Conservation (phyloP, 2,113 vertebrate genomes). For the Capreolus pygargus region DNA sequence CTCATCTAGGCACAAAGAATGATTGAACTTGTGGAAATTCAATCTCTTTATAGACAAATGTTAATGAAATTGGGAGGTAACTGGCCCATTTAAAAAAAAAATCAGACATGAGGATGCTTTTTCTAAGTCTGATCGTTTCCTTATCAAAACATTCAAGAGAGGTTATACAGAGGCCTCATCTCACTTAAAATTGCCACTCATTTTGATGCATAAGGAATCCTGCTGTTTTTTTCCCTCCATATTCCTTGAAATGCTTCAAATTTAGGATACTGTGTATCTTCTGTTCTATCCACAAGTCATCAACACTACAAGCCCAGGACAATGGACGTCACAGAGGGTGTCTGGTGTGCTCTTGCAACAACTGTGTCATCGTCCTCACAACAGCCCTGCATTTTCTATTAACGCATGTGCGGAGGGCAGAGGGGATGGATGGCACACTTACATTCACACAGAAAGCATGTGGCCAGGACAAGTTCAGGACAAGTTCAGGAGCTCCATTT, state of each 20-base stretch:
- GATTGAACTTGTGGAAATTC: slow-evolving; percentile 22
- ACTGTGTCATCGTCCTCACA: neutral
- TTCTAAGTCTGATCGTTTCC: neutral
- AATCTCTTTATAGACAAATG: slow-evolving; percentile 3
- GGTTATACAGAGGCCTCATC: neutral
- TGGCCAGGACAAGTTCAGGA: neutral
- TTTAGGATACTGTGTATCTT: neutral
- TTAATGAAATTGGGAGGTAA: neutral
- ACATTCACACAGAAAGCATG: neutral
- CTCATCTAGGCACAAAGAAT: neutral
- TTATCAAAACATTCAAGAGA: neutral
- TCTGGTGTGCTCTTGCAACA: neutral
- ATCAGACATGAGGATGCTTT: neutral
- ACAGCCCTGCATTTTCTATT: neutral
- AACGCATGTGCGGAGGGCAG: neutral
- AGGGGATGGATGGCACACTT: neutral
- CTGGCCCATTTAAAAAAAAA: neutral
- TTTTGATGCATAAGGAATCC: neutral
- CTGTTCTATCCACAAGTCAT: neutral
- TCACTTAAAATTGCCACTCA: neutral
- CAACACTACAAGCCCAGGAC: neutral
- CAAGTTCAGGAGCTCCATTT: neutral
- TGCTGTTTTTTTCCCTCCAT: too few relatives aligned
- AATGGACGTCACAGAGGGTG: neutral
- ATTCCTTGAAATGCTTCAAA: neutral